Base-by-base conservation (phyloP, 1,140 invertebrate species). In the Drosophila triauraria region DNA sequence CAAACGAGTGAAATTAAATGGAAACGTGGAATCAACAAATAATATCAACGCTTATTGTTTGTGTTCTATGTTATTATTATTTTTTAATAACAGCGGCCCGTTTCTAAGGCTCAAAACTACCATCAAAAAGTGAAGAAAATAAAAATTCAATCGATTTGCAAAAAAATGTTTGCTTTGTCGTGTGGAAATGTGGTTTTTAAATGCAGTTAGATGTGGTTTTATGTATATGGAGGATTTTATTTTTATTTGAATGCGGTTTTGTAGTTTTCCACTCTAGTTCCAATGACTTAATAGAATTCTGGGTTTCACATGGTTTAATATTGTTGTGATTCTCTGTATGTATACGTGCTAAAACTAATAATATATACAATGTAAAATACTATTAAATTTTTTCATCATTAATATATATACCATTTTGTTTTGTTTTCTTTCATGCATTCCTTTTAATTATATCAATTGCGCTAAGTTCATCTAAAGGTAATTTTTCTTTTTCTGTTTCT, bases 401-500 rank as follows among this genome's bases (percentile, higher is more conserved):
- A 60, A 65, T 75, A 67, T 68, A 67, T 58, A 61, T 69, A 27
- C 51, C 51, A 38, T 38, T 38, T 53, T 53, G 32, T 40, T 40
- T 57, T 51, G 48, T 63, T 69, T 54, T 44, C 42, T 54, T 59
- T 76, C 61, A 74, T 79, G 63, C 82, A 80, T 75, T 80, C 57
- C 60, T 65, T 78, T 87, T 86, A 90, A 87, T 91, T 79, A 91
- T 85, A 87, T 90, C 90, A 91, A 91, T 91, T 91, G 90, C 90
- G 90, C 90, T 91, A 91, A 91, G 90, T 91, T 91, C 90, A 80
- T 87, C 85, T 91, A 84, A 91, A 91, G 85, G 91, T 91, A 91
- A 88, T 78, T 87, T 82, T 20, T 20, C 20, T 20, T 20, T 20
- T 20, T 20, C 20, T 20, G 20, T 20, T 20, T 74, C 42, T 67